These are phyloP conservation scores for Megaceryle torquata DNA, from an alignment of 2,113 vertebrate species.

Conservation along the genomic window DNA sequence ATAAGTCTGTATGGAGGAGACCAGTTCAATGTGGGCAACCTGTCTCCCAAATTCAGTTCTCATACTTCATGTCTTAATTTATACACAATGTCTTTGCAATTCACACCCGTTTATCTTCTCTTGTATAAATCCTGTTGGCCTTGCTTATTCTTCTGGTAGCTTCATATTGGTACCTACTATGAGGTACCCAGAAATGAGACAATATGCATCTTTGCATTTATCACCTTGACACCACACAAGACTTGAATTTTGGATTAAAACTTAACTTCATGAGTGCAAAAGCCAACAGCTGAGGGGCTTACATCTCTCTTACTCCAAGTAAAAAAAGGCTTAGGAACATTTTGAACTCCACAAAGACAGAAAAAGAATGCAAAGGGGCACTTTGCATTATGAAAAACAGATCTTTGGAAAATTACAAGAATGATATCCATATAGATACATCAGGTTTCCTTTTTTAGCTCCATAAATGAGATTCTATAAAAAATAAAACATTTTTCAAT, in stretches of 20 bases:
- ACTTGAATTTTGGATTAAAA: not conserved
- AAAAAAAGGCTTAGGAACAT: not conserved
- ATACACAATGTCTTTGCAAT: constrained; percentile 48
- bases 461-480: not conserved
- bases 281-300: not conserved
- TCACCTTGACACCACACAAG: not conserved
- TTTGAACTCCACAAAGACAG: not conserved
- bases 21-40: constrained; percentile 35
- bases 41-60: constrained; percentile 35
- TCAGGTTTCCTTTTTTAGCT: not conserved
- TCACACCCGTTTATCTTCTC: constrained; percentile 39
- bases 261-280: not conserved
- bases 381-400: not conserved
- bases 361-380: not conserved
- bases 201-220: not conserved
- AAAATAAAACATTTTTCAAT: not conserved
- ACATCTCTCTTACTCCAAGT: not conserved
- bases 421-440: not conserved
- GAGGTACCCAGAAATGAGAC: not conserved
- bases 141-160: not conserved
- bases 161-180: not conserved
- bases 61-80: constrained; percentile 40
- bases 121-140: not conserved
- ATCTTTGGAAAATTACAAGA: not conserved
- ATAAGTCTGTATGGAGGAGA: constrained; percentile 34